Evolutionary conservation across 2,888 invertebrate species (phyloP).

Genomic region (Colletes collaris): DNA sequence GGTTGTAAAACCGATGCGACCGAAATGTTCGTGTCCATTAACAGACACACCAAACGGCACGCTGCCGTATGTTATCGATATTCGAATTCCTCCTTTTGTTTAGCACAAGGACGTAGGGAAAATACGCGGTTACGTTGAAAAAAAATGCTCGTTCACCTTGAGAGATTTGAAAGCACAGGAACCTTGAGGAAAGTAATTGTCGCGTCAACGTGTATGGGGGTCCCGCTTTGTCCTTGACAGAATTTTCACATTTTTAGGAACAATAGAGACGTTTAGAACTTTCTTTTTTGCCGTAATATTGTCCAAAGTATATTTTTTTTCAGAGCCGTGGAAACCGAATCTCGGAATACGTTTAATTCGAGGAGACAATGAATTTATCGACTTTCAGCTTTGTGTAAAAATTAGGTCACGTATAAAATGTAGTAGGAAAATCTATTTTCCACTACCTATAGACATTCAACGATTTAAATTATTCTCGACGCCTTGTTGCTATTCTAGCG

Average conservation of each 20-base stretch:
- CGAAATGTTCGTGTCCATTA: conserved; percentile 36
- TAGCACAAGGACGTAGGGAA: neutral
- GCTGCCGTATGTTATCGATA: conserved; percentile 34
- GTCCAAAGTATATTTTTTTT: no score
- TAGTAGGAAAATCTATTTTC: neutral
- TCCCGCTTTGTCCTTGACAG: neutral
- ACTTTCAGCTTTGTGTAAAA: no score
- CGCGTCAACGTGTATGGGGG: neutral
- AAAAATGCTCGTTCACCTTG: conserved; percentile 9
- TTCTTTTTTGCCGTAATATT: neutral
- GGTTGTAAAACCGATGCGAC: conserved; percentile 28
- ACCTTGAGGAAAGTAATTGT: neutral
- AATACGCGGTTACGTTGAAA: conserved; percentile 4
- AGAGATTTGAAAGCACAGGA: conserved; percentile 3
- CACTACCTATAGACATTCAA: neutral
- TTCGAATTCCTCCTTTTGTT: conserved; percentile 31
- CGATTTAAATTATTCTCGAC: conserved; percentile 14
- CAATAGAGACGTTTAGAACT: neutral
- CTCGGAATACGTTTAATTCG: no score
- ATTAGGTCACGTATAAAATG: no score
- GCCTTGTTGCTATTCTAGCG: neutral
- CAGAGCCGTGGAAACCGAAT: no score
- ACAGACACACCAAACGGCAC: conserved; percentile 16
- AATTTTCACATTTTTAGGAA: neutral
- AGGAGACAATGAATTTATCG: no score